phyloP scores from a whole-genome alignment of 2,797 vertebrate species.

The Loriculus beryllinus region DNA sequence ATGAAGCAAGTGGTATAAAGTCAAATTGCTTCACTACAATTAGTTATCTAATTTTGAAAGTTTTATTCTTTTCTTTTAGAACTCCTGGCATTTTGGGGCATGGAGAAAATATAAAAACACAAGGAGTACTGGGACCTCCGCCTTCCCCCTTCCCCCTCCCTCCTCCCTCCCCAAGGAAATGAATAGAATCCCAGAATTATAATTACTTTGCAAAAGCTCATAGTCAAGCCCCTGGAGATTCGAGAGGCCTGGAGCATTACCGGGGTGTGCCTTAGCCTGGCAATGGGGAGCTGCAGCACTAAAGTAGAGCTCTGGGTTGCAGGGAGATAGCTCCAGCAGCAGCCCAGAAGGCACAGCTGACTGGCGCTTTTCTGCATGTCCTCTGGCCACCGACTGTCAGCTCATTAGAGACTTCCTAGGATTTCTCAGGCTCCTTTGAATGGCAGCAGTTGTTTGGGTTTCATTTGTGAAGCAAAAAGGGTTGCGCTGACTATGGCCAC shows the following conservation, averaged over 20 bases:
- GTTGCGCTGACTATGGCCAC: not conserved
- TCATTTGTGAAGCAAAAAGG: not conserved
- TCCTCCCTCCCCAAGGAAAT: not conserved
- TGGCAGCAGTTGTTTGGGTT: not conserved
- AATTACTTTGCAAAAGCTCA: not conserved
- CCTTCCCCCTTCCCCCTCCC: no score
- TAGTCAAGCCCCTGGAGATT: not conserved
- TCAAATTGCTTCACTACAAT: not conserved
- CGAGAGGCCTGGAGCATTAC: not conserved
- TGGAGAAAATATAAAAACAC: not conserved
- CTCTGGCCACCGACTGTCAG: rapidly evolving
- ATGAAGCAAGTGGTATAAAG: not conserved
- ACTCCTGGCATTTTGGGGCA: not conserved
- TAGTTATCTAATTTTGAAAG: not conserved
- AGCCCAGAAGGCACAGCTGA: not conserved
- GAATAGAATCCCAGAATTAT: not conserved
- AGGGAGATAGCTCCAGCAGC: not conserved
- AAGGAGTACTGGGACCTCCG: not conserved
- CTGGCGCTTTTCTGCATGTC: not conserved
- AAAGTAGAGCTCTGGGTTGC: not conserved
- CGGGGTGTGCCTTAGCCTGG: not conserved
- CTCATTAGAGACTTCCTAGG: not conserved
- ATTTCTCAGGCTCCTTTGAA: not conserved
- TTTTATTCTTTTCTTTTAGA: not conserved
- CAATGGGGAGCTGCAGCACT: rapidly evolving